A percentile compares a stretch with the other conserved stretches of the same genome.
Conservation (phyloP, 2,888 invertebrate genomes). For the Ptychoptera contaminata region DNA sequence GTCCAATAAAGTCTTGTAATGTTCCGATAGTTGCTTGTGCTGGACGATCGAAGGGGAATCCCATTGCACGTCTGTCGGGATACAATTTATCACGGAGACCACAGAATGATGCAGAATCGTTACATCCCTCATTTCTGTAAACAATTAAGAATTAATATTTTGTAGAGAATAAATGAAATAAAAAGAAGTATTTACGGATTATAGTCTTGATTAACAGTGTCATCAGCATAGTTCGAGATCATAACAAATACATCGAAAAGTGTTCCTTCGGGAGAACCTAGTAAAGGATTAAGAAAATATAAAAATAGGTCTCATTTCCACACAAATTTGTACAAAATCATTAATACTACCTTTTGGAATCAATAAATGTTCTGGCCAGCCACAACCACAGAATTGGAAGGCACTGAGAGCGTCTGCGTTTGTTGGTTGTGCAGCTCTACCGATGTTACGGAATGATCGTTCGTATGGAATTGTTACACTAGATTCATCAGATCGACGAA, state of each 20-base stretch:
- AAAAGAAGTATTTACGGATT: neutral
- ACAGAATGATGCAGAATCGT: constrained; percentile 52
- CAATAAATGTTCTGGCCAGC: constrained; percentile 71
- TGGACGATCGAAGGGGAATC: constrained; percentile 38
- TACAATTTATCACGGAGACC: constrained; percentile 49
- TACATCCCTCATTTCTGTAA: constrained; percentile 32
- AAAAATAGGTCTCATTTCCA: no score
- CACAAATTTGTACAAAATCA: no score
- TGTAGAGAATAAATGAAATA: no score
- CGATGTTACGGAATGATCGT: constrained; percentile 50
- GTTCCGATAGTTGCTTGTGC: constrained; percentile 7
- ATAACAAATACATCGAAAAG: constrained; percentile 50
- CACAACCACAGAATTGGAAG: constrained; percentile 76
- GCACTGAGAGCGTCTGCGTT: constrained; percentile 23
- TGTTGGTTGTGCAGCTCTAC: constrained; percentile 26
- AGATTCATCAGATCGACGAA: constrained; percentile 44
- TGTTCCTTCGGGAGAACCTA: constrained; percentile 34
- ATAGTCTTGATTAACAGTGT: constrained; percentile 18
- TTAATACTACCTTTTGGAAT: constrained; percentile 42
- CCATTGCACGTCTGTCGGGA: constrained; percentile 52
- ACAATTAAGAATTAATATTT: no score
- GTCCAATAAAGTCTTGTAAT: constrained; percentile 50
- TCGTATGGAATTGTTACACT: constrained; percentile 64
- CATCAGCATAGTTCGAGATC: constrained; percentile 49
- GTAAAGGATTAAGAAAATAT: constrained; percentile 27